Evolutionary conservation across 2,797 vertebrate species (phyloP).

Genomic region (Sebastes steindachneri): DNA sequence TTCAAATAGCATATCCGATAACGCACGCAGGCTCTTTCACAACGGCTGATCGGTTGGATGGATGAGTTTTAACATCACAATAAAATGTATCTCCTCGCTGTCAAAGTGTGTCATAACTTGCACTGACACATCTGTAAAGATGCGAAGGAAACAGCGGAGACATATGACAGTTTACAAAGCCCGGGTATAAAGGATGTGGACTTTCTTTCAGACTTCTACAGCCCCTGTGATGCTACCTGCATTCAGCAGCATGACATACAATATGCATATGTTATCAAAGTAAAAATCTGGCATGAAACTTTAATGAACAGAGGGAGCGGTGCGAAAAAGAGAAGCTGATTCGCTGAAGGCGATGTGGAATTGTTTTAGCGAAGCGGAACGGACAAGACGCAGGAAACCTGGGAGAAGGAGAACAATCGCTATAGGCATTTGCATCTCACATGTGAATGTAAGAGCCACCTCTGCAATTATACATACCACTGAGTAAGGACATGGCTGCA

Average conservation of each 20-base stretch:
- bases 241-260: conserved; percentile 71
- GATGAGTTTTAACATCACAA: conserved; percentile 60
- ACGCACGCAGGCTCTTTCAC: conserved; percentile 31
- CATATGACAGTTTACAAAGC: conserved; percentile 46
- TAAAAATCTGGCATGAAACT: conserved; percentile 82
- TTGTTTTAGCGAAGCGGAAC: conserved; percentile 80
- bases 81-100: conserved; percentile 44
- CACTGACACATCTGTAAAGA: conserved; percentile 42
- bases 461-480: conserved; percentile 76
- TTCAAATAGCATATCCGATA: conserved; percentile 63
- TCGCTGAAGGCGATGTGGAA: conserved; percentile 79
- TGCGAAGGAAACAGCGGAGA: conserved; percentile 25
- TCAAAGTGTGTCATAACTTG: conserved; percentile 43
- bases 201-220: conserved; percentile 44
- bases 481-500: conserved; percentile 69
- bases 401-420: conserved; percentile 71
- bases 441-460: conserved; percentile 66
- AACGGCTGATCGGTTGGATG: conserved; percentile 30
- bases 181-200: conserved; percentile 19
- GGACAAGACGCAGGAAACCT: conserved; percentile 74
- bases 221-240: conserved; percentile 65
- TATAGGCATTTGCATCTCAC: conserved; percentile 72
- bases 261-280: conserved; percentile 85
- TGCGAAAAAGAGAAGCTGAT: conserved; percentile 71
- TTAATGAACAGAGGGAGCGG: conserved; percentile 76